phyloP scores from a whole-genome alignment of 1,140 invertebrate genomes.

The Heliconius himera region DNA sequence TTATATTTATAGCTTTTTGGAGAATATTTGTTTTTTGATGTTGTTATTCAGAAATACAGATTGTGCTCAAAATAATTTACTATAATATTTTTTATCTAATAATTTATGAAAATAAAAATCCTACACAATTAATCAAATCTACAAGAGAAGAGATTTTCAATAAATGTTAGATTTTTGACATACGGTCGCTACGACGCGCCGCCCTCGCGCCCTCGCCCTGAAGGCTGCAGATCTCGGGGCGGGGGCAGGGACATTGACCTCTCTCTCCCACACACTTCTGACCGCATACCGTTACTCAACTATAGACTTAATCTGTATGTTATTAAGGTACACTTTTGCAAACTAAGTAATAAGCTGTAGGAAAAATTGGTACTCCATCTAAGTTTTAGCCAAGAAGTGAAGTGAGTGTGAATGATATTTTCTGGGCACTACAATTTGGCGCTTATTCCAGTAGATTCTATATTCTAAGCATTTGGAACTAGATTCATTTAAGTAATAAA shows the following conservation, averaged over 20 bases:
- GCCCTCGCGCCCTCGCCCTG: constrained; percentile 43
- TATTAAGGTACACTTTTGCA: constrained; percentile 2
- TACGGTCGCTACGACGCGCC: constrained; percentile 44
- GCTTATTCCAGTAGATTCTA: background rate
- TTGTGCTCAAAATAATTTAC: too few species aligned
- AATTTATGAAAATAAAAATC: background rate
- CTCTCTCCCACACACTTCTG: constrained; percentile 47
- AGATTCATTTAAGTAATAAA: background rate
- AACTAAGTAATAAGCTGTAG: constrained; percentile 50
- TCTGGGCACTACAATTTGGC: constrained; percentile 45
- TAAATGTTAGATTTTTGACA: constrained; percentile 55
- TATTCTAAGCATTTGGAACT: background rate
- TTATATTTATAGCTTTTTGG: too few species aligned
- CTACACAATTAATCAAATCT: background rate
- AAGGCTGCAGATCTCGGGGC: constrained; percentile 48
- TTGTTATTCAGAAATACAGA: too few species aligned
- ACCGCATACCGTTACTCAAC: constrained; percentile 50
- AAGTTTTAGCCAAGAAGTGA: constrained; percentile 63
- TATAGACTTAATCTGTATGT: constrained; percentile 52
- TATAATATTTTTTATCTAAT: background rate
- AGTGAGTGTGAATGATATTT: constrained; percentile 65
- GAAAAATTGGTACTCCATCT: constrained; percentile 69
- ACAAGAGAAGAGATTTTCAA: constrained; percentile 42
- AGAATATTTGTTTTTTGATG: too few species aligned
- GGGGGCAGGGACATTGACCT: constrained; percentile 67